Percentiles rank a stretch among this genome's conserved stretches.
phyloP scores from a whole-genome alignment of 2,113 vertebrate species.

The Aegotheles bennettii region DNA sequence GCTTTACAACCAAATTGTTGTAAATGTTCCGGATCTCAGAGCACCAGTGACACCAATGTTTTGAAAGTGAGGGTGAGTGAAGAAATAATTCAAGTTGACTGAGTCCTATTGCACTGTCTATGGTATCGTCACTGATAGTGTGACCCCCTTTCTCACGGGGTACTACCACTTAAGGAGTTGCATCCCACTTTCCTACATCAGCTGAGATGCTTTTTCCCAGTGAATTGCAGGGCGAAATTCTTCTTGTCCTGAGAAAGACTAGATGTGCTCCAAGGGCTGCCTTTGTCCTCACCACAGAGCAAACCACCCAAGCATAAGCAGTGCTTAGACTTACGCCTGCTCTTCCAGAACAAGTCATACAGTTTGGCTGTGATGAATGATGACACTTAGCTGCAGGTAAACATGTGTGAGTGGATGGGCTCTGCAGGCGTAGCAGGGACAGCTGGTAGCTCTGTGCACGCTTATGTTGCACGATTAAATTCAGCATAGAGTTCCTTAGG shows the following conservation, averaged over 20 bases:
- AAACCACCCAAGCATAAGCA: background rate
- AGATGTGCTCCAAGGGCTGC: background rate
- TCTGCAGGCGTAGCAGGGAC: accelerated
- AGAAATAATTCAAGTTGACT: background rate
- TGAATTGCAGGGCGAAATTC: background rate
- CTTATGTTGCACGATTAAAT: background rate
- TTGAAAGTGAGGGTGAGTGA: background rate
- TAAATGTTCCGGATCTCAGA: background rate
- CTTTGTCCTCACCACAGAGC: background rate
- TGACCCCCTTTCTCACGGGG: background rate
- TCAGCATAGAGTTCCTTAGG: background rate
- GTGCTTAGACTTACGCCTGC: background rate
- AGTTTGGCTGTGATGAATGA: background rate
- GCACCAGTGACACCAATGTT: background rate
- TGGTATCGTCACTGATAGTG: background rate
- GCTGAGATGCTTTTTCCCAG: background rate
- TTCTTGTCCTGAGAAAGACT: background rate
- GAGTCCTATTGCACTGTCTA: background rate
- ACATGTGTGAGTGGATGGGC: accelerated
- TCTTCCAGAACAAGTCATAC: background rate
- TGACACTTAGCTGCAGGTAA: background rate
- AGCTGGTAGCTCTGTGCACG: background rate
- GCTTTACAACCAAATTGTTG: background rate
- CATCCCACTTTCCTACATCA: background rate
- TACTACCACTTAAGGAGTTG: background rate